phyloP scores from a whole-genome alignment of 2,797 vertebrate genomes.

The Lophotriccus pileatus region DNA sequence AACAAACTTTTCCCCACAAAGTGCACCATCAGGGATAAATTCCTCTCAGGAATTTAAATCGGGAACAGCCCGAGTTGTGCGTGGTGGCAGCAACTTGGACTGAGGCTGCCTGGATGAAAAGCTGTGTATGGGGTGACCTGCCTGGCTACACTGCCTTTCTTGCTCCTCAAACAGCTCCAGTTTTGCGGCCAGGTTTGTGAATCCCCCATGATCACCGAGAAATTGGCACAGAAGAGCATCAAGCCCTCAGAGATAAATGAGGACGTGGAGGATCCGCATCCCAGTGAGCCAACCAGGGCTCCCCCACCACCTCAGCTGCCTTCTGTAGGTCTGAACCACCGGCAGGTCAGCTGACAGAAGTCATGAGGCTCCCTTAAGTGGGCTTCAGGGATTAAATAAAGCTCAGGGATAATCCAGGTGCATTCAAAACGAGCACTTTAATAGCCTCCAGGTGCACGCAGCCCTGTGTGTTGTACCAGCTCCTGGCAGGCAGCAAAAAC shows the following conservation, averaged over 20 bases:
- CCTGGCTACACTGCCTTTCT: neutral
- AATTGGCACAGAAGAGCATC: neutral
- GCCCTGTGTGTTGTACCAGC: neutral
- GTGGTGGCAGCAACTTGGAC: neutral
- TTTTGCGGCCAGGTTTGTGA: neutral
- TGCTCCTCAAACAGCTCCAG: neutral
- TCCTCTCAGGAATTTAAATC: neutral
- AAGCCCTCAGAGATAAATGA: neutral
- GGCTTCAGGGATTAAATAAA: neutral
- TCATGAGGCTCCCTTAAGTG: neutral
- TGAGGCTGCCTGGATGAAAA: neutral
- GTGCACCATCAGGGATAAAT: neutral
- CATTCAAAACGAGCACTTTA: constrained; percentile 5
- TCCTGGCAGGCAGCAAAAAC: neutral
- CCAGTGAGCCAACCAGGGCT: neutral
- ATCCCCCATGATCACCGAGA: neutral
- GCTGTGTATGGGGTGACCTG: neutral
- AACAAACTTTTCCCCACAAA: neutral
- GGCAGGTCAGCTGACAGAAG: neutral
- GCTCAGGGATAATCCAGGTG: neutral
- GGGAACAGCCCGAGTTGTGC: neutral
- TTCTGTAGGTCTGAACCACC: neutral
- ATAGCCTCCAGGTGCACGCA: neutral
- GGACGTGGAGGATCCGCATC: accelerated
- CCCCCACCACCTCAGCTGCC: neutral